Conservation (phyloP, 2,888 invertebrate species). For the Leptogaster cylindrica region DNA sequence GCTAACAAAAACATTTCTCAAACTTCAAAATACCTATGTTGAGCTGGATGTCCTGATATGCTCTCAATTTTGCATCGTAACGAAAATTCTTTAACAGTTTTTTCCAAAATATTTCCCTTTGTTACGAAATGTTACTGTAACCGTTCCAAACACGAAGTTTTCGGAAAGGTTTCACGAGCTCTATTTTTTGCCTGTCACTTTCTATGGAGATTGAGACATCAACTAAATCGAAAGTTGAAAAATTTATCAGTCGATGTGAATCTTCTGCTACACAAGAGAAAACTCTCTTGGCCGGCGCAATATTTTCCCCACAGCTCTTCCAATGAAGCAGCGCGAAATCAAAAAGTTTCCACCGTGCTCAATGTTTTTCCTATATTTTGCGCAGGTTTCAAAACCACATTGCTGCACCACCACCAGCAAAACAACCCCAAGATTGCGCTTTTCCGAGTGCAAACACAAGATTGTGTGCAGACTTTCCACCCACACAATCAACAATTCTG, state of each 20-base stretch:
- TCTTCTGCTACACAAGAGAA: neutral
- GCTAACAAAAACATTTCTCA: too few species aligned
- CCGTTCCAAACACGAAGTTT: too few species aligned
- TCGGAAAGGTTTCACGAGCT: too few species aligned
- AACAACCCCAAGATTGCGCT: neutral
- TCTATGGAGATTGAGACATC: neutral
- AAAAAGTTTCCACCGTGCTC: neutral
- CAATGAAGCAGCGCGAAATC: neutral
- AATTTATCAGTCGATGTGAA: neutral
- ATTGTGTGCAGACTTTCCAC: neutral
- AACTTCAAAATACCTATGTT: too few species aligned
- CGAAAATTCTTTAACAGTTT: too few species aligned
- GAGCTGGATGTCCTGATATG: too few species aligned
- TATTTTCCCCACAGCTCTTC: neutral
- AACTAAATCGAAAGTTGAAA: slow-evolving; percentile 12
- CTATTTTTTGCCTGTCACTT: too few species aligned
- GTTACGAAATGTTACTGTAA: too few species aligned
- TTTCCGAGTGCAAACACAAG: slow-evolving; percentile 4
- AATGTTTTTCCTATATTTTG: neutral
- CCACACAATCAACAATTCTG: neutral
- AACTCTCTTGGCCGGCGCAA: neutral
- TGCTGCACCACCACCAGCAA: neutral
- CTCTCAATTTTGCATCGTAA: too few species aligned
- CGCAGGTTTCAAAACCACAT: slow-evolving; percentile 15
- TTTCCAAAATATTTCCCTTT: too few species aligned